Percentiles rank a stretch among this genome's conserved stretches.
Evolutionary conservation across 1,140 invertebrate genomes (phyloP).

Genomic region (Diorhabda sublineata): DNA sequence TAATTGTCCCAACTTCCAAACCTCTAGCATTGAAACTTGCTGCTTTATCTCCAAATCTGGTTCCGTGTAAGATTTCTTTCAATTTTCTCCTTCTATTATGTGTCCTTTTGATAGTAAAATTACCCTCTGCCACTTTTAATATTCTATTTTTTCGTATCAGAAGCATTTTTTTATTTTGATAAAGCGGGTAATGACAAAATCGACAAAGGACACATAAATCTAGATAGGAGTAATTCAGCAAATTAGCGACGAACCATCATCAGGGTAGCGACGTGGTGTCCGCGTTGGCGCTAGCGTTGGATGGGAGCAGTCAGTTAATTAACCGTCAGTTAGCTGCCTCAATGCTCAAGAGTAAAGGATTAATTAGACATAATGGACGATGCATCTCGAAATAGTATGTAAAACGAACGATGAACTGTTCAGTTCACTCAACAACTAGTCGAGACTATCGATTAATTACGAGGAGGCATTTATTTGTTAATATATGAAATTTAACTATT

Average conservation of each 20-base stretch:
- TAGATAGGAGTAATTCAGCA: constrained; percentile 31
- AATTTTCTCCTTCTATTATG: no score
- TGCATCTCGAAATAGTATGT: constrained; percentile 2
- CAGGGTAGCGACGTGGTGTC: background rate
- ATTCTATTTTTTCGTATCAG: no score
- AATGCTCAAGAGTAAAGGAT: constrained; percentile 30
- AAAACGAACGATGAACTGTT: constrained; percentile 2
- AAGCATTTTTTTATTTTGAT: no score
- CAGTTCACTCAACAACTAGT: background rate
- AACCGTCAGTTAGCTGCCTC: constrained; percentile 27
- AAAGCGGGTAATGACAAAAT: background rate
- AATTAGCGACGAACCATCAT: constrained; percentile 24
- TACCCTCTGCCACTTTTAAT: no score
- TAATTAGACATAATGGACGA: constrained; percentile 30
- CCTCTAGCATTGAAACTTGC: no score
- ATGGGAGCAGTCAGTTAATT: constrained; percentile 34
- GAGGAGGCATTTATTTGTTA: background rate
- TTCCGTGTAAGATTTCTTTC: no score
- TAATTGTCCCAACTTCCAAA: no score
- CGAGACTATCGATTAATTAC: background rate
- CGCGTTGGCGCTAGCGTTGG: constrained; percentile 5
- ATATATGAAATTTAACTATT: no score
- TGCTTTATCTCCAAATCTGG: no score
- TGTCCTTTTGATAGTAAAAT: no score
- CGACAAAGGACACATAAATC: constrained; percentile 26